A percentile compares a stretch with the other conserved stretches of the same genome.
Conservation (phyloP, 1,140 invertebrate genomes). For the Eupeodes corollae region DNA sequence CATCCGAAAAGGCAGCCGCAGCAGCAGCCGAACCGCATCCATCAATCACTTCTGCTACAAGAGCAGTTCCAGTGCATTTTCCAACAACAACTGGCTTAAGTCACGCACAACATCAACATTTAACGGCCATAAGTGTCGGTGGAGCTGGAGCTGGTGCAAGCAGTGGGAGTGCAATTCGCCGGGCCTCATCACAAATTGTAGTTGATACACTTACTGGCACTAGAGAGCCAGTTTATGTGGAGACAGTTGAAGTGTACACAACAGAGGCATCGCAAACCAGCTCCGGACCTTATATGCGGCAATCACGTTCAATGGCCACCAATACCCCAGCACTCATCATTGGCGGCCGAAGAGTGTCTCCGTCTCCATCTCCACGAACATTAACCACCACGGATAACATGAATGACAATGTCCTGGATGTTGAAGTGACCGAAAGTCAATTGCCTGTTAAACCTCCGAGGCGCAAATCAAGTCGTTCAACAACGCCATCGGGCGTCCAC, state of each 20-base stretch:
- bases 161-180: constrained; percentile 19
- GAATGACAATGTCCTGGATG: neutral
- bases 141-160: neutral
- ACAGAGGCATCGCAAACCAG: too few relatives aligned
- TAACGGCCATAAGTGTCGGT: neutral
- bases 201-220: constrained; percentile 3
- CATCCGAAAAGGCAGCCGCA: constrained; percentile 32
- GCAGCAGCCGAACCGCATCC: constrained; percentile 1
- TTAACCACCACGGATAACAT: neutral
- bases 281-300: too few relatives aligned
- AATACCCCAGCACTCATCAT: constrained; percentile 29
- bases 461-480: constrained; percentile 27
- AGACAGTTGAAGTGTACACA: constrained; percentile 6
- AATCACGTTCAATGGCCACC: constrained; percentile 22
- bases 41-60: too few relatives aligned
- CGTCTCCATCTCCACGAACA: neutral
- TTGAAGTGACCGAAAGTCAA: neutral
- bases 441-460: constrained; percentile 29
- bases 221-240: constrained; percentile 25
- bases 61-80: neutral
- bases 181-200: constrained; percentile 11
- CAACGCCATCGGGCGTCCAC: constrained; percentile 20
- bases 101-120: constrained; percentile 9
- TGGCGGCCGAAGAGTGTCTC: constrained; percentile 8
- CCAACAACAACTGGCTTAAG: constrained; percentile 10